Conservation (phyloP, 1,140 invertebrate species). For the Penaeus japonicus region DNA sequence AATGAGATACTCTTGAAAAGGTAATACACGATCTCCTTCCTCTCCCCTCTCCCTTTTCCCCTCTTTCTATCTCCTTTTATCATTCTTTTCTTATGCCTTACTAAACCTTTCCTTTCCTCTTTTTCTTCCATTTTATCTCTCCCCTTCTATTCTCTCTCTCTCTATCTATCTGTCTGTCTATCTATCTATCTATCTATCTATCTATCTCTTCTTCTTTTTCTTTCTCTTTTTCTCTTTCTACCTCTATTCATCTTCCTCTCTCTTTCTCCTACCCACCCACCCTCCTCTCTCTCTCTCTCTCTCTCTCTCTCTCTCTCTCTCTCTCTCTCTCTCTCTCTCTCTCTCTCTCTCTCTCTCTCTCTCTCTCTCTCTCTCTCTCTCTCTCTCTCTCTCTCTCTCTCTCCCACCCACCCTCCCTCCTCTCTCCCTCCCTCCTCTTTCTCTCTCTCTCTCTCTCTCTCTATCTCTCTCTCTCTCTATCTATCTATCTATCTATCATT, state of each 20-base stretch:
- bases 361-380: background rate
- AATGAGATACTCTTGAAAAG: background rate
- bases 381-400: background rate
- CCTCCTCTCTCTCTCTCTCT: background rate
- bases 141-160: background rate
- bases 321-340: background rate
- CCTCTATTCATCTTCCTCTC: background rate
- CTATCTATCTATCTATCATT: no score
- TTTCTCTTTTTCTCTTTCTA: background rate
- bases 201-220: background rate
- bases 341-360: background rate
- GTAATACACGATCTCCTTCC: background rate
- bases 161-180: background rate
- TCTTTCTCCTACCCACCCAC: slow-evolving; percentile 12
- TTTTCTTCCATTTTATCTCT: background rate
- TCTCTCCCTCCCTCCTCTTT: background rate
- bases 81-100: background rate
- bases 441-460: background rate
- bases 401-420: background rate
- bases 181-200: background rate
- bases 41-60: background rate
- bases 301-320: background rate
- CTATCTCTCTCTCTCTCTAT: background rate
- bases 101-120: background rate
- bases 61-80: background rate